Evolutionary conservation across 2,797 vertebrate genomes (phyloP), one percentile per base, ranked within the genome.

Genomic region (Pseudopleuronectes americanus): DNA sequence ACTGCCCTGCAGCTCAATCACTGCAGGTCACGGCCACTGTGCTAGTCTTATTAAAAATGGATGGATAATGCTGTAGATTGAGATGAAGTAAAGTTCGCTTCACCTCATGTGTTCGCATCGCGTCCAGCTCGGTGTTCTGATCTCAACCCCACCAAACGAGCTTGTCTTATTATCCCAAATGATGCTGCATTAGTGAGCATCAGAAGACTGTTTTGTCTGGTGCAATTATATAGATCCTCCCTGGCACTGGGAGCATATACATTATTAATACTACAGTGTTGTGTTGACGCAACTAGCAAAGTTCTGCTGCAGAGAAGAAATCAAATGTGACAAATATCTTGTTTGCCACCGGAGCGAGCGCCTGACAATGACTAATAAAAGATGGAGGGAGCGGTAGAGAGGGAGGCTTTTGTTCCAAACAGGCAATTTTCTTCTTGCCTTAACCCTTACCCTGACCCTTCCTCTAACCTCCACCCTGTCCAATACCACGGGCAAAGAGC

Each of bases 351-450:
- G 79, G 81, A 66, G 83, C 69, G 13, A 74, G 73, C 70, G 68
- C 67, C 82, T 77, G 68, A 71, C 77, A 71, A 75, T 16, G 77
- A 81, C 81, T 74, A 85, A 90, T 86, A 83, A 86, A 87, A 84
- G 68, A 82, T 33, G 59, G 76, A 81, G 38, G 65, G 55, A 60
- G 68, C 78, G 74, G 1, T 14, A 51, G 41, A 49, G 77, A 76
- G 52, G 28, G 41, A 38, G 60, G 59, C 83, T 86, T 89, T 88
- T 76, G 86, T 85, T 84, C 66, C 81, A 78, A 90, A 86, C 83
- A 90, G 85, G 81, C 90, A 92, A 92, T 92, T 90, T 90, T 88
- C 86, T 71, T 87, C 71, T 87, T 75, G 85, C 90, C 90, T 89
- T 88, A 88, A 91, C 90, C 90, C 84, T 83, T 83, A 82, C 90